Evolutionary conservation across 1,140 invertebrate genomes (phyloP), one percentile per base, ranked within the genome.

Genomic region (Hylaeus volcanicus): DNA sequence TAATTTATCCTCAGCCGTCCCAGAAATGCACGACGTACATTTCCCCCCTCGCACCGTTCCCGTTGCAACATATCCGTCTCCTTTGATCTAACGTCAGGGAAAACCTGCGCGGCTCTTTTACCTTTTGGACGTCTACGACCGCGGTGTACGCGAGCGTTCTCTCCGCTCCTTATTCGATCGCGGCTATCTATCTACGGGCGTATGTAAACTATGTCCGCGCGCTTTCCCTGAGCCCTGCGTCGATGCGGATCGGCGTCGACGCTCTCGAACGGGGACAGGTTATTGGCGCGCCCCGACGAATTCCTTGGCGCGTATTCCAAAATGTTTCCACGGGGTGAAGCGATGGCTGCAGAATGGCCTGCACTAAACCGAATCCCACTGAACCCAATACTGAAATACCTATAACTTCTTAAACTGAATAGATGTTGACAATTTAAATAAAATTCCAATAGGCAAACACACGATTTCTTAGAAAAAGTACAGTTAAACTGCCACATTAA

Each of bases 1-100:
- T 91, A 90, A 92, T 92, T 91, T 91, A 92, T 90, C 90, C 90
- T 86, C 79, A 64, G 85, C 88, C 90, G 90, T 91, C 90, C 86
- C n/a, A 9, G 26, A 11, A 26, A 3, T 53, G 11, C 41, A 12
- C 51, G 37, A 4, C 26, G 6, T 56, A n/a, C 43, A 15, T 51
- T 37, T 12, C 60, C 69, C 1, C 39, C 3, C 5, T 53, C 39
- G 15, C n/a, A 45, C 53, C 14, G 26, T 12, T 45, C 39, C 48
- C 26, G 26, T 8, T 37, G n/a, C 58, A 48, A 8, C 45, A 45
- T 53, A 41, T 74, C 66, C 71, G 71, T 80, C 70, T 64, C 60
- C 69, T 73, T 73, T 79, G 69, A 79, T 64, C 69, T 39, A 45
- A 73, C 69, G 41, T 73, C 60, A 14, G 48, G 11, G 58, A 48